phyloP scores from a whole-genome alignment of 2,888 invertebrate species.

The Pardosa pseudoannulata region DNA sequence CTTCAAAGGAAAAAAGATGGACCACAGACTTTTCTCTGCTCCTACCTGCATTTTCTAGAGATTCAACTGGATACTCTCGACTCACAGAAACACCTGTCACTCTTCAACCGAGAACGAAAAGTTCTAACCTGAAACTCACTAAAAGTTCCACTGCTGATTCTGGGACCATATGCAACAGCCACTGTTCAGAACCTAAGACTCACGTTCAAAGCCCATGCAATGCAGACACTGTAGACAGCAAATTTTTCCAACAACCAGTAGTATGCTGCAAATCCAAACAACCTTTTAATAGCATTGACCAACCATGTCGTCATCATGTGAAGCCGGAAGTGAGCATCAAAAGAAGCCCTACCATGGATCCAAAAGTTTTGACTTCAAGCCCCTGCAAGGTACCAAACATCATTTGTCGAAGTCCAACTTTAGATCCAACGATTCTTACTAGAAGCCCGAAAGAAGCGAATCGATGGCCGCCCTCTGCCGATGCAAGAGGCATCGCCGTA shows the following conservation, averaged over 20 bases:
- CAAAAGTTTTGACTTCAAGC: not conserved
- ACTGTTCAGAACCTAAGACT: not conserved
- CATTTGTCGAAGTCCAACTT: constrained; percentile 49
- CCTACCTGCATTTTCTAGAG: constrained; percentile 33
- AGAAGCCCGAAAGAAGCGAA: constrained; percentile 20
- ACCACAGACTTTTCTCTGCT: constrained; percentile 57
- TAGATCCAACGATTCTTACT: constrained; percentile 47
- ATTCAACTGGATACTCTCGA: constrained; percentile 57
- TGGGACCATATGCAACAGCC: not conserved
- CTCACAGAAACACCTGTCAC: constrained; percentile 59
- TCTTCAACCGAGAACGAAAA: constrained; percentile 41
- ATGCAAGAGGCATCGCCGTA: not conserved
- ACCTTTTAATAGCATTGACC: not conserved
- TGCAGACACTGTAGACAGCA: not conserved
- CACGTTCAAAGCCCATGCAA: not conserved
- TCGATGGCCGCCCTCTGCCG: not conserved
- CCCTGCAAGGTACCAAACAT: not conserved
- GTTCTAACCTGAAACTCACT: not conserved
- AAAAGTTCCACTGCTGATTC: constrained; percentile 1
- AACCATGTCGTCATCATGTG: not conserved
- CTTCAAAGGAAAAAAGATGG: constrained; percentile 56
- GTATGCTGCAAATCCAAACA: not conserved
- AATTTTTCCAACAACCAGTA: not conserved
- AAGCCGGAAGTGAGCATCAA: not conserved
- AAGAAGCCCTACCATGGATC: constrained; percentile 27